Conservation (phyloP, 2,888 invertebrate genomes). For the Callyntrura sp. region DNA sequence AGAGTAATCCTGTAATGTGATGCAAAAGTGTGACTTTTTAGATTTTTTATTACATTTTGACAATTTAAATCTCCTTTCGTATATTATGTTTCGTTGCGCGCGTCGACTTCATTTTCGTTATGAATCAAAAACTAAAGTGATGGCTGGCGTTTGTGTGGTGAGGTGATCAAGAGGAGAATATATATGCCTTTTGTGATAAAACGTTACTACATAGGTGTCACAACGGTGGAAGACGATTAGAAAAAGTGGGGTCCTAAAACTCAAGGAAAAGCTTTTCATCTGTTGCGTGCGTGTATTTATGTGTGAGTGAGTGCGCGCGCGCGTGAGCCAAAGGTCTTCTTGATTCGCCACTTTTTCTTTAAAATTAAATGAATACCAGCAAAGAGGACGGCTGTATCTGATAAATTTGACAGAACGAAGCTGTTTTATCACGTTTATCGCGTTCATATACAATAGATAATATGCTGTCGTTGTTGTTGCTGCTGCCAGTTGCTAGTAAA, state of each 20-base stretch:
- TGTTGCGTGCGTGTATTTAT: too few species aligned
- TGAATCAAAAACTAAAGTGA: background rate
- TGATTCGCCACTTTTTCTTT: background rate
- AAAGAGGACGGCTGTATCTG: background rate
- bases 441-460: background rate
- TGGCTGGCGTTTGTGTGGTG: background rate
- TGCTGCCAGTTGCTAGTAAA: too few species aligned
- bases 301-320: too few species aligned
- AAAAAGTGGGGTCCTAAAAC: too few species aligned
- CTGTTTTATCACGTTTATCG: background rate
- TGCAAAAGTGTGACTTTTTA: background rate
- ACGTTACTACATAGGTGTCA: too few species aligned
- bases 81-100: background rate
- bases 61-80: background rate
- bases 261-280: too few species aligned
- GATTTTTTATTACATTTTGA: background rate
- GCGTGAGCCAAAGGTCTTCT: background rate
- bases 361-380: background rate
- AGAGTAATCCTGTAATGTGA: constrained; percentile 1
- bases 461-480: background rate
- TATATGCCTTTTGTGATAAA: too few species aligned
- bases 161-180: background rate
- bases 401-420: background rate
- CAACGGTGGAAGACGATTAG: too few species aligned
- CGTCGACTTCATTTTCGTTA: background rate